Evolutionary conservation across 1,140 invertebrate species (phyloP), one percentile per base, ranked within the genome.

Genomic region (Neodiprion fabricii): DNA sequence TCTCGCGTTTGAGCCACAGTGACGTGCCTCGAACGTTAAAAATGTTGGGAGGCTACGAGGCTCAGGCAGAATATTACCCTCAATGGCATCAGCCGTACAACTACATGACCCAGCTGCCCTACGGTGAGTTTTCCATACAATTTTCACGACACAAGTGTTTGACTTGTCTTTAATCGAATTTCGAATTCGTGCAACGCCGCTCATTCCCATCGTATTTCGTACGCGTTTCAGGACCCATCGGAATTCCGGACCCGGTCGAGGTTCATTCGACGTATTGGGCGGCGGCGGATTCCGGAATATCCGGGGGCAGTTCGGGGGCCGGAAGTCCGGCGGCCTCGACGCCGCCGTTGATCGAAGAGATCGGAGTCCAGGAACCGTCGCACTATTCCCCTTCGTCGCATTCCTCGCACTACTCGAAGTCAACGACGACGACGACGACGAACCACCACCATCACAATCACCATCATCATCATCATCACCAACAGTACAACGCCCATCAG

Each of bases 21-120:
- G 28, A 40, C 28, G 53, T 61, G 53, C 4, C n/a, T 61, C 53
- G 17, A 69, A 23, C 4, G n/a, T 4, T 14, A 17, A 81, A 75
- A 75, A 88, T 88, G 86, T 76, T 88, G 66, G 84, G 86, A 40
- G 84, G 86, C 48, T 88, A 88, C 78, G 87, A 88, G 75, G 72
- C 85, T 2, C 87, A 88, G 17, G 73, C 85, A 75, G 86, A 88
- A 75, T 88, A 88, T 73, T 88, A 88, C 80, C 85, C 86, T 4
- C 86, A 88, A 47, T 88, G 86, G 86, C 86, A 88, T 78, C 87
- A 88, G 75, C 87, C 87, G 8, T 88, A 87, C 67, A 86, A 86
- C 76, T 88, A 88, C 72, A 82, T 87, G n/a, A 87, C 86, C 5
- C 86, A 88, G 28, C 78, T 87, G 68, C 86, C 87, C 12, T 88